Evolutionary conservation across 2,888 invertebrate genomes (phyloP), one percentile per base, ranked within the genome.

Genomic region (Ormyrus rosae): DNA sequence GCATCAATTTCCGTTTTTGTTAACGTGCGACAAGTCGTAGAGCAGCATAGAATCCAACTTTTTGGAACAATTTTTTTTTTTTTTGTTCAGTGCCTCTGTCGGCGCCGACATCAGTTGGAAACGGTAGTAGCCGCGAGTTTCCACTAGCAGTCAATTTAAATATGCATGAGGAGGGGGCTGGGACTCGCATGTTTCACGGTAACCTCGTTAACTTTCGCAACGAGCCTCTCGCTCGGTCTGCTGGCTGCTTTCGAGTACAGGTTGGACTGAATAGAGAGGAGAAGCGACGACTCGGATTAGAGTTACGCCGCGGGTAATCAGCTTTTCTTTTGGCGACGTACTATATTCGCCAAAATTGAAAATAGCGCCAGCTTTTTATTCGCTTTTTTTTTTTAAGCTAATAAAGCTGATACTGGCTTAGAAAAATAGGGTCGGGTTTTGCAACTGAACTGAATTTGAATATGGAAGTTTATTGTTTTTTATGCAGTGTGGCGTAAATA

Each of bases 141-240:
- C 82, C 82, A 83, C 70, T 67, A 82, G 79, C 84, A 83, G 81
- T 82, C 86, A 86, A 86, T 86, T 86, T 86, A 86, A 86, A 86
- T 86, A 86, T 86, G 85, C 86, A 86, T 86, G 86, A 86, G 82
- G 83, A 64, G 74, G 51, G 34, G 78, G 11, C 48, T 9, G 56
- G 9, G 45, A 61, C 81, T 82, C 75, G 83, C 82, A 84, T 83
- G 85, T 86, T 84, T 85, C 86, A 81, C 81, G 84, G 83, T 80
- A 85, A 86, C 84, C 84, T 86, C 86, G 84, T 86, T 86, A 86
- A 84, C 84, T 85, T 81, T 81, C 78, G 73, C 51, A 64, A 19
- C 6, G 45, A 10, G 45, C 9, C 45, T 50, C 34, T 71, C 64
- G 64, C 13, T 64, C 48, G 6, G 0, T 9, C 6, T 55, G 55